Evolutionary conservation across 2,797 vertebrate species (phyloP).

Genomic region (Ambastaia sidthimunki): DNA sequence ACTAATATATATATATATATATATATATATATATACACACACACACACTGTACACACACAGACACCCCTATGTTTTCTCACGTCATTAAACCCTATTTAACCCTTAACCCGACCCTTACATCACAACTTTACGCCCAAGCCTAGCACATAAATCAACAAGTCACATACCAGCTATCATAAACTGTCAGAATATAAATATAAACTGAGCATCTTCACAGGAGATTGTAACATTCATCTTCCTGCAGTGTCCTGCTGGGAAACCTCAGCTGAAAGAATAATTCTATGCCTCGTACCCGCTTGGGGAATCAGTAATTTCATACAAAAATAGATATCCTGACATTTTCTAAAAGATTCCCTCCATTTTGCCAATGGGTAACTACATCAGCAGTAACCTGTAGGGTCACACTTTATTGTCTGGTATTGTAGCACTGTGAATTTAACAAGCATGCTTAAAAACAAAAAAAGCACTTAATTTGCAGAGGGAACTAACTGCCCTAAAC

Average conservation of each 20-base stretch:
- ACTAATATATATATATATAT: no score
- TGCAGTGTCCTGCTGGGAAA: neutral
- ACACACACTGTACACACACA: no score
- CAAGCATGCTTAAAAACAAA: neutral
- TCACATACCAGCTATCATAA: no score
- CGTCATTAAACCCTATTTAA: no score
- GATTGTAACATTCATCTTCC: neutral
- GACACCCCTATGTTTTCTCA: no score
- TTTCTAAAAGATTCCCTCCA: neutral
- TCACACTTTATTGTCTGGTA: neutral
- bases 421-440: neutral
- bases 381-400: neutral
- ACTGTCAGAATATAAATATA: no score
- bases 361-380: neutral
- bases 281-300: neutral
- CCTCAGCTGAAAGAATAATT: neutral
- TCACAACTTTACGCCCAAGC: no score
- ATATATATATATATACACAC: no score
- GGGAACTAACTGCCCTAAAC: neutral
- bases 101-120: no score
- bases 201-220: neutral
- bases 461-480: neutral
- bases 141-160: no score
- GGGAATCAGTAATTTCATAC: neutral
- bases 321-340: conserved; percentile 19